phyloP scores from a whole-genome alignment of 2,113 vertebrate species.

The Macroglossus sobrinus region DNA sequence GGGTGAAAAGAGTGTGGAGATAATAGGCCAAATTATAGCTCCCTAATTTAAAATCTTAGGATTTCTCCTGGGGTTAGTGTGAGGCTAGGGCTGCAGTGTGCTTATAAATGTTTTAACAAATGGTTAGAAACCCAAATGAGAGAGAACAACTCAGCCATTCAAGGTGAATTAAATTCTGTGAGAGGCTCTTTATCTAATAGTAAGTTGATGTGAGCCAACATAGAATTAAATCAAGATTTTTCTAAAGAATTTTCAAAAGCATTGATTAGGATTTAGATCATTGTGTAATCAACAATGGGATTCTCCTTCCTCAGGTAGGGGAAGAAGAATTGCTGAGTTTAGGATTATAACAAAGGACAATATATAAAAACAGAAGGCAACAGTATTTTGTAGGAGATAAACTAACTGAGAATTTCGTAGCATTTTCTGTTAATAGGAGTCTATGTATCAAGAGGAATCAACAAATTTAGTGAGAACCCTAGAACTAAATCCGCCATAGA shows the following conservation, averaged over 20 bases:
- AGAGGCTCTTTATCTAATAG: not conserved
- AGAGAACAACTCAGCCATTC: not conserved
- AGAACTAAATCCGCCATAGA: not conserved
- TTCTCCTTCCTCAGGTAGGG: not conserved
- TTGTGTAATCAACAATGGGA: not conserved
- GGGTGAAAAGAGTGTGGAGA: not conserved
- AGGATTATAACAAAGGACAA: not conserved
- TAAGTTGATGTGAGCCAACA: not conserved
- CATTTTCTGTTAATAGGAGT: not conserved
- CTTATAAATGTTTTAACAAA: not conserved
- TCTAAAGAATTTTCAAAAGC: not conserved
- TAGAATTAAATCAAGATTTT: not conserved
- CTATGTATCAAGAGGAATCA: not conserved
- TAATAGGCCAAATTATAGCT: not conserved
- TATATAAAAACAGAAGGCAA: not conserved
- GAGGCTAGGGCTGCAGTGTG: not conserved
- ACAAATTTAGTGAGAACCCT: not conserved
- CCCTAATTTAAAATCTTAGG: not conserved
- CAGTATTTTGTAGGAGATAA: not conserved
- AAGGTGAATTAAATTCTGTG: not conserved
- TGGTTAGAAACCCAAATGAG: not conserved
- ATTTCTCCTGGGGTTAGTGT: not conserved
- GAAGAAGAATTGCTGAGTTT: not conserved
- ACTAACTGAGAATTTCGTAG: not conserved
- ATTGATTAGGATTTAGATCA: not conserved